A percentile compares a stretch with the other conserved stretches of the same genome.
phyloP scores from a whole-genome alignment of 2,113 vertebrate genomes.

The Glareola pratincola region DNA sequence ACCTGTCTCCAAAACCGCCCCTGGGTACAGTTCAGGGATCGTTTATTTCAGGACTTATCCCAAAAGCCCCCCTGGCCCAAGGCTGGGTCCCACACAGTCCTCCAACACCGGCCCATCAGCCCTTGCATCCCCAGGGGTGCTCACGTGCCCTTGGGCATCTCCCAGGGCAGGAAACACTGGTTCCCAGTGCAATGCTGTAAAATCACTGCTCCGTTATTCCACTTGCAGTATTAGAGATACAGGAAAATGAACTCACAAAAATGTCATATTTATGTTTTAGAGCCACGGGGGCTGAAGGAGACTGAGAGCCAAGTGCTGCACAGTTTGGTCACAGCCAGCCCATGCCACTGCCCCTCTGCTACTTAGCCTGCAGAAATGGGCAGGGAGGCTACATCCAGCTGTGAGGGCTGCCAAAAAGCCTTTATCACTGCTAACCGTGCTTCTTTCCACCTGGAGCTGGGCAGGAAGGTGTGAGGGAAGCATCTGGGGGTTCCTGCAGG shows the following conservation, averaged over 20 bases:
- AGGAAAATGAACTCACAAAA: not conserved
- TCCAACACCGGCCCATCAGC: accelerated
- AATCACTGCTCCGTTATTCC: not conserved
- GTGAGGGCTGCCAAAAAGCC: not conserved
- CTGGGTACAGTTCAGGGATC: not conserved
- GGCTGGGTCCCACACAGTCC: not conserved
- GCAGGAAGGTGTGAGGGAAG: not conserved
- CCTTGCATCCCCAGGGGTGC: not conserved
- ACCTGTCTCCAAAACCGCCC: not conserved
- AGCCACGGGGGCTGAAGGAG: not conserved
- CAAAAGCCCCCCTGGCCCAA: not conserved
- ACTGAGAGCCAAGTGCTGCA: not conserved
- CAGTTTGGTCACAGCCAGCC: not conserved
- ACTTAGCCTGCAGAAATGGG: not conserved
- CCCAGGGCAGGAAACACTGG: not conserved
- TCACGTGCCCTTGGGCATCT: not conserved
- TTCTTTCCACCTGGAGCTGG: not conserved
- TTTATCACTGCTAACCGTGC: not conserved
- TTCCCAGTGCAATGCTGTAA: not conserved
- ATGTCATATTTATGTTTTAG: not conserved
- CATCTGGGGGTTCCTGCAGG: not conserved
- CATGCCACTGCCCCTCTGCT: not conserved
- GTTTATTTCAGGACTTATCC: not conserved
- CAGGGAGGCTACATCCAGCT: not conserved
- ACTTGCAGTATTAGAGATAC: not conserved